These are phyloP conservation scores for Corynorhinus townsendii DNA, from an alignment of 2,113 vertebrate genomes.

Conservation along the genomic window DNA sequence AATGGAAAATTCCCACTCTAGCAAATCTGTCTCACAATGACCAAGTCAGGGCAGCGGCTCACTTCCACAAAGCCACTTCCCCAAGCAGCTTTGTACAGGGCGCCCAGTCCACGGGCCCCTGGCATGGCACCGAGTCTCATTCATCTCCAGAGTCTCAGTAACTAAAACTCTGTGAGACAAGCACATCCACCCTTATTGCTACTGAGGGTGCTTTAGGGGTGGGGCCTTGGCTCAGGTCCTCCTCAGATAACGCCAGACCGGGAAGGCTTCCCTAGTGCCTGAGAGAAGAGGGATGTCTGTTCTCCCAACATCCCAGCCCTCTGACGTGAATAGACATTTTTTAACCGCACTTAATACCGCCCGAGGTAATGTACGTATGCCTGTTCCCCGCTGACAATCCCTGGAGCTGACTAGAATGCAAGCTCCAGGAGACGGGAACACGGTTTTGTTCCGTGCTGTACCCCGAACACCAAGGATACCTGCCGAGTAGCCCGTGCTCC, in stretches of 20 bases:
- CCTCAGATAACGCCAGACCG: neutral
- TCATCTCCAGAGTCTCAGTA: neutral
- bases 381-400: neutral
- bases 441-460: neutral
- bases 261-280: neutral
- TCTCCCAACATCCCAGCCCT: neutral
- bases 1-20: neutral
- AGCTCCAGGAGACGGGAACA: neutral
- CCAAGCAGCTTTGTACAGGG: neutral
- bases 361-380: rapidly evolving
- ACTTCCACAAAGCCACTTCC: neutral
- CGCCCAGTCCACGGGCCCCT: neutral
- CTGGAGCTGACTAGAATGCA: neutral
- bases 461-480: neutral
- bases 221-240: neutral
- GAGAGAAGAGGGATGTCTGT: rapidly evolving
- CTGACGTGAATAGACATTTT: neutral
- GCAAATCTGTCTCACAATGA: neutral
- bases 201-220: neutral
- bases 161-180: neutral
- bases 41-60: neutral
- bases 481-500: neutral
- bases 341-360: neutral
- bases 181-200: neutral
- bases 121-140: rapidly evolving